Percentiles rank a stretch among this genome's conserved stretches.
Conservation (phyloP, 2,888 invertebrate species). For the Eurytoma californica region DNA sequence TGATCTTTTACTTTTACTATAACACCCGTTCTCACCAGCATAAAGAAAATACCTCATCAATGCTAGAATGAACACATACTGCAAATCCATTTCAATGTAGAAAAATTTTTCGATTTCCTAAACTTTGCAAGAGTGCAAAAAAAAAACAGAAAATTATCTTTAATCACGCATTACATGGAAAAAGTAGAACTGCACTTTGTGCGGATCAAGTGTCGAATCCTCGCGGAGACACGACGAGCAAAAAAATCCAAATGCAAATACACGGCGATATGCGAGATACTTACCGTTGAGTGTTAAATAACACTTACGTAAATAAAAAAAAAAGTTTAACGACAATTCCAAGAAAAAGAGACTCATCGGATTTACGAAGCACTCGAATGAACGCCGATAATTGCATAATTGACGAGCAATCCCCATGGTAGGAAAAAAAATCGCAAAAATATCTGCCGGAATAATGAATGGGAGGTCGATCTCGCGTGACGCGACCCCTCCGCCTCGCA, state of each 20-base stretch:
- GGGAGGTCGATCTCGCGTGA: neutral
- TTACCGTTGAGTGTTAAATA: constrained; percentile 13
- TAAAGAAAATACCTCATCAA: no score
- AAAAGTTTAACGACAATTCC: constrained; percentile 1
- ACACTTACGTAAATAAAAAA: constrained; percentile 23
- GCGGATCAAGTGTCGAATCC: neutral
- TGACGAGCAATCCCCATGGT: neutral
- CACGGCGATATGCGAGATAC: neutral
- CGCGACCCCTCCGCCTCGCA: neutral
- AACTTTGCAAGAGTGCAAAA: neutral
- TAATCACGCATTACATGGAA: neutral
- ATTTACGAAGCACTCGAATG: neutral
- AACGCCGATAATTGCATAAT: constrained; percentile 10
- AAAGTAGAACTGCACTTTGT: neutral
- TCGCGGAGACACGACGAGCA: neutral
- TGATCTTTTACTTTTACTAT: no score
- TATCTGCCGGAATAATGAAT: no score
- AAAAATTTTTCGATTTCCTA: neutral
- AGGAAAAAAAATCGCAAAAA: neutral
- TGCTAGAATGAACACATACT: no score
- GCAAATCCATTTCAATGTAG: no score
- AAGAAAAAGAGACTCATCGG: constrained; percentile 2
- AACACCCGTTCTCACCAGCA: no score
- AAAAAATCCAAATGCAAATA: neutral
- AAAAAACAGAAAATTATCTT: neutral